Conservation (phyloP, 2,888 invertebrate species). For the Heliconius ethilla region DNA sequence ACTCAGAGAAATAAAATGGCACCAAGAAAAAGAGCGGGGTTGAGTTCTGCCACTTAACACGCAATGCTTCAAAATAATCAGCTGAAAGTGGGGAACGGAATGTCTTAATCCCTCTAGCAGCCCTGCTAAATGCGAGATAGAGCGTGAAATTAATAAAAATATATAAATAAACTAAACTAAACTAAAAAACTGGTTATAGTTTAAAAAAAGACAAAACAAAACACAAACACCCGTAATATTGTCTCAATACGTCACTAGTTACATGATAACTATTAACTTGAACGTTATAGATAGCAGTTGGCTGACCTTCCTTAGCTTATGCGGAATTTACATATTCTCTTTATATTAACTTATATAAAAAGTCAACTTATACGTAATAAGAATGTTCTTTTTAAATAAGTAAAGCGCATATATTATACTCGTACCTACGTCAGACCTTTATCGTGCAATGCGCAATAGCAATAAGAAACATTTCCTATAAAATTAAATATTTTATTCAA, state of each 20-base stretch:
- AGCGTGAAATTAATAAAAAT: no score
- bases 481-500: constrained; percentile 29
- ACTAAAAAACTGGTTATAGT: not conserved
- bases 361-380: constrained; percentile 12
- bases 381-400: constrained; percentile 26
- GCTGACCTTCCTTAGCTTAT: constrained; percentile 36
- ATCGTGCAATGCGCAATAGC: constrained; percentile 59
- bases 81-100: no score
- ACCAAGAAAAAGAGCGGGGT: no score
- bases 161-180: no score
- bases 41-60: no score
- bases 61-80: no score
- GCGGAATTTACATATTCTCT: constrained; percentile 31
- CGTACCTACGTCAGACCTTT: constrained; percentile 43
- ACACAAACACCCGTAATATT: not conserved
- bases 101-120: no score
- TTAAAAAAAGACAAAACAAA: not conserved
- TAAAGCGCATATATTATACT: constrained; percentile 10
- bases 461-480: constrained; percentile 59
- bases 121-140: no score
- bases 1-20: no score
- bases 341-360: constrained; percentile 29
- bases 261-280: constrained; percentile 19
- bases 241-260: constrained; percentile 19
- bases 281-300: not conserved